A percentile compares a stretch with the other conserved stretches of the same genome.
These are phyloP conservation scores for Pica pica DNA, from an alignment of 2,113 vertebrate genomes.

Conservation along the genomic window DNA sequence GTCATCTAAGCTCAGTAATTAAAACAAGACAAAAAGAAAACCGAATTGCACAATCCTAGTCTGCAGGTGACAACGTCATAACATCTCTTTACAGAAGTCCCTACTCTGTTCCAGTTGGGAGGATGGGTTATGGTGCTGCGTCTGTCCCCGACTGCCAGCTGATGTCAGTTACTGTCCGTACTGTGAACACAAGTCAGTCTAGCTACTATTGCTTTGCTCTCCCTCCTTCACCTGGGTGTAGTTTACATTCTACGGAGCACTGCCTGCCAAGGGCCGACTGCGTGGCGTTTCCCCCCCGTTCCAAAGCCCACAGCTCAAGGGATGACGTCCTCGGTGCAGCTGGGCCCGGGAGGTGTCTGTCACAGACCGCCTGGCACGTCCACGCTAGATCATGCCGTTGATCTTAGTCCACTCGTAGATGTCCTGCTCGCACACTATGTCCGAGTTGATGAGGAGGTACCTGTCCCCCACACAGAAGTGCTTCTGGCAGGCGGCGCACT, in stretches of 20 bases:
- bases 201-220: slow-evolving; percentile 11
- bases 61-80: slow-evolving; percentile 15
- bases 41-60: slow-evolving; percentile 51
- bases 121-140: neutral
- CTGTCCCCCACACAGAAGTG: slow-evolving; percentile 98
- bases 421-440: slow-evolving; percentile 99
- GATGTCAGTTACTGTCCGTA: slow-evolving; percentile 38
- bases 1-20: neutral
- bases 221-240: neutral
- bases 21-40: slow-evolving; percentile 20
- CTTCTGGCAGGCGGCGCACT: slow-evolving; percentile 97
- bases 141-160: neutral
- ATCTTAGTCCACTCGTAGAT: slow-evolving; percentile 99
- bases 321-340: neutral
- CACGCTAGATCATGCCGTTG: slow-evolving; percentile 83
- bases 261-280: slow-evolving; percentile 3
- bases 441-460: slow-evolving; percentile 97
- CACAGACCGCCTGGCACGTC: neutral
- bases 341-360: neutral
- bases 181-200: neutral
- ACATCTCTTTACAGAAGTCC: slow-evolving; percentile 13
- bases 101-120: neutral
- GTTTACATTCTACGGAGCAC: slow-evolving; percentile 14
- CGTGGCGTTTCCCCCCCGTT: neutral
- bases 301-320: slow-evolving; percentile 20